Base-by-base conservation (phyloP, 2,888 invertebrate species). In the Hirtodrosophila alboralis region DNA sequence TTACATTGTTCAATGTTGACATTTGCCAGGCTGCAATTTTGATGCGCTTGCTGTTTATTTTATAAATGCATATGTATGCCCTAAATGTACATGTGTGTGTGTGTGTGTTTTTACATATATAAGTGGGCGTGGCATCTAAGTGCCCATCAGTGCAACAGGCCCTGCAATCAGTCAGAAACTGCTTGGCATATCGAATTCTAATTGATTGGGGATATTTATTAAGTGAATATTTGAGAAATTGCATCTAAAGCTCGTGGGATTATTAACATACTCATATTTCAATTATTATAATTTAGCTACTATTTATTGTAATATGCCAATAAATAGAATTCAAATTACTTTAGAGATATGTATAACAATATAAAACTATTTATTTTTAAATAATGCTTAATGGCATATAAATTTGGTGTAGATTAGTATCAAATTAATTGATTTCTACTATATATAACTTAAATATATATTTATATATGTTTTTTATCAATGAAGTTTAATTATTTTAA, bases 1-100 rank as follows among this genome's bases (percentile, higher is more conserved):
- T 18, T 18, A 33, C 31, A 58, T 28, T 45, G 60, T 44, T 33
- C 56, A 56, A 60, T 68, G 54, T 65, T 75, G 75, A 64, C 69
- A 69, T 61, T 71, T 65, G 54, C 54, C 41, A 4, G 18, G 18
- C 18, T 18, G 18, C 18, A 18, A 18, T 18, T 18, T 18, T 18
- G 18, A 18, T 18, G 18, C 18, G 18, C 18, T 18, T 57, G 51
- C 38, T 58, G 57, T 48, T 52, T 37, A 52, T 65, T 58, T 48
- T 53, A 45, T 30, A 33, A 14, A 27, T 49, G 21, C 23, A 28
- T 26, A 8, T 23, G 1, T 36, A 7, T 6, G 9, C n/a, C n/a
- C n/a, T 45, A 6, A 41, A 9, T 43, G 13, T 40, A 9, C 34
- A 9, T 34, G 36, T 36, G 36, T 37, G 13, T 36, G 52, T 36